Base-by-base conservation (phyloP, 2,797 vertebrate species). In the Borostomias antarcticus region DNA sequence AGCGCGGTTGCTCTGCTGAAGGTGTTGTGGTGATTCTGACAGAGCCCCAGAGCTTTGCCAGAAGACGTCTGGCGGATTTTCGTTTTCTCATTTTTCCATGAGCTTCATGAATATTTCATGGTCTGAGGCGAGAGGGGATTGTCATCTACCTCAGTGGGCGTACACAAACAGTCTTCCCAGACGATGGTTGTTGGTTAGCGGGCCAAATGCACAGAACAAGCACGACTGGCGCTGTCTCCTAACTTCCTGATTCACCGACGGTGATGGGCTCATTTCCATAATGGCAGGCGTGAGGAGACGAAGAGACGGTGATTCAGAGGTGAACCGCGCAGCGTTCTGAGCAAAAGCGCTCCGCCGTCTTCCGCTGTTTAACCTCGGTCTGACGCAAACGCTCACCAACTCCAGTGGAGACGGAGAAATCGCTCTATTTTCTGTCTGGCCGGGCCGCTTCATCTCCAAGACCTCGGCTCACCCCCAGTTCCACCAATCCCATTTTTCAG, bases 101-200 rank as follows among this genome's bases (percentile, higher is more conserved):
- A 81, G 76, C 79, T 72, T 82, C 79, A 88, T 88, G 85, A 90
- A 89, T 91, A 89, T 88, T 88, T 86, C 77, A 89, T 85, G 30
- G 57, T 73, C 72, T 62, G 70, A 73, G 75, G n/a, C n/a, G n/a
- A 66, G 66, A 52, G 40, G 69, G 73, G 77, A 86, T 84, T 85
- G 71, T 71, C 75, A 81, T 85, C 85, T 82, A 51, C 15, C 33
- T 52, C 68, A 35, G 17, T 54, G 63, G 50, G 59, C 70, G 68
- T 63, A 62, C 45, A 67, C 66, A 65, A 73, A 70, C 28, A 59
- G 66, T 64, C 73, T 56, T 66, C 60, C 56, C 43, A 60, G 68
- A 58, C 79, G 75, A 73, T 77, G 19, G 73, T 64, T 59, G 69
- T 67, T 67, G 73, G 50, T 50, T 63, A 65, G 60, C 61, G 60